phyloP scores from a whole-genome alignment of 2,888 invertebrate species.

The Itoplectis maculator region DNA sequence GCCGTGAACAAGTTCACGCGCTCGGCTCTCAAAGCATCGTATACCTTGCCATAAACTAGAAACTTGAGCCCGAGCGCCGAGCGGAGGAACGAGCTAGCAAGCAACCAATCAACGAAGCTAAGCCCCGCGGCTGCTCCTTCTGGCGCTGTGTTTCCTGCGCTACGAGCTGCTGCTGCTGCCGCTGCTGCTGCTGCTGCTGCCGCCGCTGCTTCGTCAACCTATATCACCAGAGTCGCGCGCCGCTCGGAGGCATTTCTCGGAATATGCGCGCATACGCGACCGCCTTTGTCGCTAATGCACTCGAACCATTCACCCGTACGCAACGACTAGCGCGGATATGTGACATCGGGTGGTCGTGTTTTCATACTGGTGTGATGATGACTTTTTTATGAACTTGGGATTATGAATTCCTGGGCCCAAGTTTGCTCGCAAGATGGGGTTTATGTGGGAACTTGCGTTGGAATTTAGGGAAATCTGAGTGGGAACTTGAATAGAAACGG shows the following conservation, averaged over 20 bases:
- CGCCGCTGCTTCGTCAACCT: constrained; percentile 40
- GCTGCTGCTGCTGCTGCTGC: constrained; percentile 30
- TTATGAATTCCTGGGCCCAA: no score
- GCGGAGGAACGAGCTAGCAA: constrained; percentile 38
- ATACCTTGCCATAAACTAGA: constrained; percentile 46
- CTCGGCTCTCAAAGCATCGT: constrained; percentile 56
- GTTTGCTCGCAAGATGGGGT: no score
- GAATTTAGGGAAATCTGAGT: no score
- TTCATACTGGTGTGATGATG: not conserved
- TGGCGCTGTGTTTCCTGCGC: constrained; percentile 23
- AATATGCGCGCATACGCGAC: constrained; percentile 1
- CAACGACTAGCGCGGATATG: not conserved
- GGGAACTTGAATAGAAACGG: no score
- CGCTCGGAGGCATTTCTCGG: constrained; percentile 27
- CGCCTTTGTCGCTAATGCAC: constrained; percentile 3
- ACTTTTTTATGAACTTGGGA: no score
- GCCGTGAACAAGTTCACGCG: constrained; percentile 66
- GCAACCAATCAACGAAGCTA: constrained; percentile 62
- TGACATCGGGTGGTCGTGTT: not conserved
- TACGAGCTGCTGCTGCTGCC: constrained; percentile 37
- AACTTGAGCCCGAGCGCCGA: constrained; percentile 43
- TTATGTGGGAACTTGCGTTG: no score
- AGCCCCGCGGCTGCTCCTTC: constrained; percentile 53
- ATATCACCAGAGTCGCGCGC: not conserved
- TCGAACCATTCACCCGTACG: not conserved